These are phyloP conservation scores for Philotrypesis tridentata DNA, from an alignment of 1,140 invertebrate genomes.

Conservation along the genomic window DNA sequence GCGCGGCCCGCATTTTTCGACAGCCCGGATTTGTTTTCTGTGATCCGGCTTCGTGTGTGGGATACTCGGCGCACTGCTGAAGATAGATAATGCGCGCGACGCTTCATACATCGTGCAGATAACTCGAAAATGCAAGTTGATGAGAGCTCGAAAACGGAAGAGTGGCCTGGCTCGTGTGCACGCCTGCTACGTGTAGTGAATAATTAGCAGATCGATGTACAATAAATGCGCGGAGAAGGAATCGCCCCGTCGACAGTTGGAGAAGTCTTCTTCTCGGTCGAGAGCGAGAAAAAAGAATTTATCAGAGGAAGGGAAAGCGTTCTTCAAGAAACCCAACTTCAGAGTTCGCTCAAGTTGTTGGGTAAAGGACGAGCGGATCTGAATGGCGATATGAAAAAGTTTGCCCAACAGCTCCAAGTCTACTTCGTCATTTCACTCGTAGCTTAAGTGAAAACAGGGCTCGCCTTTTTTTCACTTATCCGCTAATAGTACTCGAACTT, in stretches of 20 bases:
- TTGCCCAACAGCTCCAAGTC: not conserved
- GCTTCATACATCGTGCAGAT: not conserved
- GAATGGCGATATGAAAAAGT: not conserved
- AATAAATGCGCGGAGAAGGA: no score
- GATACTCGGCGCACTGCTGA: not conserved
- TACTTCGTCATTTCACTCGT: not conserved
- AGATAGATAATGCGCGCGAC: not conserved
- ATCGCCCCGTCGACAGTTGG: no score
- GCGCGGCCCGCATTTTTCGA: slow-evolving; percentile 4
- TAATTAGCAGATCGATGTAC: no score
- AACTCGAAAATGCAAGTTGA: no score
- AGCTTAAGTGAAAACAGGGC: not conserved
- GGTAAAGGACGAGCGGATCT: not conserved
- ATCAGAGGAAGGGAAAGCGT: not conserved
- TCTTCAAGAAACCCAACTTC: not conserved
- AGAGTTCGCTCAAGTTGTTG: not conserved
- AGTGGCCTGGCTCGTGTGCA: no score
- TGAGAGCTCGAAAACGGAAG: no score
- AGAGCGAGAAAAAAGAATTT: not conserved
- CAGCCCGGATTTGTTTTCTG: slow-evolving; percentile 21
- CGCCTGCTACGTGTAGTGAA: no score
- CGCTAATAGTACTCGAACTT: not conserved
- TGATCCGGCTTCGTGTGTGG: not conserved
- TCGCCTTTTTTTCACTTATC: not conserved
- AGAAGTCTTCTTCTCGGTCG: no score